phyloP scores from a whole-genome alignment of 2,888 invertebrate genomes.

The Epiblema foenella region DNA sequence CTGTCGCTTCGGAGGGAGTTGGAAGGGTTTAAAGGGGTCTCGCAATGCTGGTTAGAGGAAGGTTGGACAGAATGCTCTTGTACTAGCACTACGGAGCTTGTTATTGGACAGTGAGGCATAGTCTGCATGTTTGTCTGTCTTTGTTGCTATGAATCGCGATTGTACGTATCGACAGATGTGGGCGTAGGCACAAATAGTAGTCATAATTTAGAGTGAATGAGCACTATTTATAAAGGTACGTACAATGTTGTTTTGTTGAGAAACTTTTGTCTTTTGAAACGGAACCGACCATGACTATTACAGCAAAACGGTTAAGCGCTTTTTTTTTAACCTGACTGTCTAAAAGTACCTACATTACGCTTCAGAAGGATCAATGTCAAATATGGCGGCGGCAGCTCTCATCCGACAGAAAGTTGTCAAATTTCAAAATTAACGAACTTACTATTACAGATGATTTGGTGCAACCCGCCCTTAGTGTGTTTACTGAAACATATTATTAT shows the following conservation, averaged over 20 bases:
- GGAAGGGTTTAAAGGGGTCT: constrained; percentile 54
- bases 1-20: constrained; percentile 53
- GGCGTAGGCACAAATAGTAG: constrained; percentile 46
- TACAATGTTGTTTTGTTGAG: constrained; percentile 26
- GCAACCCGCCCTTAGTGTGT: too few relatives aligned
- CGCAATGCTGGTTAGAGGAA: constrained; percentile 62
- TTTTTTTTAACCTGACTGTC: too few relatives aligned
- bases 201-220: constrained; percentile 40
- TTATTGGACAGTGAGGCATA: constrained; percentile 76
- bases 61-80: constrained; percentile 79
- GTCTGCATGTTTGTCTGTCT: constrained; percentile 75
- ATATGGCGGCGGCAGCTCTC: too few relatives aligned
- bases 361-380: too few relatives aligned
- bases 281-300: too few relatives aligned
- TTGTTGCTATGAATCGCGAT: constrained; percentile 79
- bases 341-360: too few relatives aligned
- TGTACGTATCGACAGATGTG: constrained; percentile 69
- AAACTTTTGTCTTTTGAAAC: constrained; percentile 14
- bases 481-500: too few relatives aligned
- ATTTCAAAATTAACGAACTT: too few relatives aligned
- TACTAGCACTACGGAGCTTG: constrained; percentile 79
- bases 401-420: too few relatives aligned
- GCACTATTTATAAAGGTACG: constrained; percentile 33
- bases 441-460: too few relatives aligned
- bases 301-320: too few relatives aligned